Percentiles rank a stretch among this genome's conserved stretches.
Conservation (phyloP, 2,797 vertebrate genomes). For the Myripristis murdjan region DNA sequence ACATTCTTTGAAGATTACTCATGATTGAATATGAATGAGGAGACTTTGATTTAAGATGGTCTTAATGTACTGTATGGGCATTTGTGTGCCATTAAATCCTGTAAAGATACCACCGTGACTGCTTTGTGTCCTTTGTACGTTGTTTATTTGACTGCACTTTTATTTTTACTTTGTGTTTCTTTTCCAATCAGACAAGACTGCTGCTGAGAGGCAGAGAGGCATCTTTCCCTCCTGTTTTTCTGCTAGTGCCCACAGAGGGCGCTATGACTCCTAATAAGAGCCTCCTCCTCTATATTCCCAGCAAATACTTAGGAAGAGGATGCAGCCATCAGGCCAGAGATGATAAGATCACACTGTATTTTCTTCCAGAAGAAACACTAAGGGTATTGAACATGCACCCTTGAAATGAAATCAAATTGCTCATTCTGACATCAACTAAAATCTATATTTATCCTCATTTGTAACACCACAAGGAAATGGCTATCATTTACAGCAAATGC, state of each 20-base stretch:
- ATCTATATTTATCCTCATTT: constrained; percentile 46
- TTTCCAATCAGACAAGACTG: background rate
- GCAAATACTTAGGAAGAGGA: constrained; percentile 31
- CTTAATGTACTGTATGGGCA: constrained; percentile 62
- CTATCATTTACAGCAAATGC: constrained; percentile 24
- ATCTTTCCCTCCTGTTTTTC: constrained; percentile 30
- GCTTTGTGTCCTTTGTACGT: constrained; percentile 25
- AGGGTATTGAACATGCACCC: constrained; percentile 22
- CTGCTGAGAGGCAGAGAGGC: background rate
- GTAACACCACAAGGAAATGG: constrained; percentile 19
- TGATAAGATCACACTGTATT: constrained; percentile 26
- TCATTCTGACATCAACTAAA: constrained; percentile 21
- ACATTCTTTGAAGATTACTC: constrained; percentile 39
- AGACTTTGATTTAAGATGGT: constrained; percentile 51
- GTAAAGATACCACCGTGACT: constrained; percentile 54
- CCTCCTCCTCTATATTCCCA: constrained; percentile 41
- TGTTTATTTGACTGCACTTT: background rate
- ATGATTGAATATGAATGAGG: constrained; percentile 19
- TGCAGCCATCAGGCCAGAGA: constrained; percentile 39
- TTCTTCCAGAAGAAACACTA: constrained; percentile 21
- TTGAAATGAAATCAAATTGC: constrained; percentile 22
- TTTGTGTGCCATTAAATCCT: constrained; percentile 81
- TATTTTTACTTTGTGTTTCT: background rate
- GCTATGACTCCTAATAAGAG: constrained; percentile 71
- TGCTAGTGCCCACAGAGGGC: constrained; percentile 76